Evolutionary conservation across 2,888 invertebrate genomes (phyloP), one percentile per base, ranked within the genome.

Genomic region (Leptinotarsa juncta): DNA sequence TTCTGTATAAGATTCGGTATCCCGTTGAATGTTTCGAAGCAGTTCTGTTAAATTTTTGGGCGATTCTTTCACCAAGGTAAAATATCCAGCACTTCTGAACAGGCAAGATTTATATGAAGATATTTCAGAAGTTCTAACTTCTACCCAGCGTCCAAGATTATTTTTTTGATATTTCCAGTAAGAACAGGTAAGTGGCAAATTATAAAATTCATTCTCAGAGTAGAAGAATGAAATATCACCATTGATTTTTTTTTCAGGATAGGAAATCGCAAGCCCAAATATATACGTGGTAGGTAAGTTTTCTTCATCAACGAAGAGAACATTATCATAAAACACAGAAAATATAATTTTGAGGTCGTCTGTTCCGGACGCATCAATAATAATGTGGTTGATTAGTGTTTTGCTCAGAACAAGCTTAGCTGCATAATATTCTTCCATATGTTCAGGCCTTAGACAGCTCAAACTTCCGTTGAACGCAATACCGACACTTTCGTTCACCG

Each of bases 41-140:
- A 48, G 20, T 48, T 69, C n/a, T 18, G 69, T 60, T n/a, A 69
- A 7, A 57, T 60, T 69, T 16, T 32, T 57, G 18, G 69, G 48
- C 10, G 4, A 20, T 14, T 49, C 14, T 15, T 42, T 23, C 7
- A 69, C 16, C 23, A 69, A 18, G 20, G 69, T 20, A 23, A 57
- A 69, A 57, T 69, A 69, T 48, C 49, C 57, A 32, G 7, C 48
- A 3, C 48, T 48, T 18, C 20, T 7, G 16, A 49, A 69, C 20
- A 14, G 4, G 48, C 69, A 69, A 20, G 26, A 23, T n/a, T 15
- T 42, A 60, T 69, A 48, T 16, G 42, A 7, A 7, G n/a, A 48
- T 16, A 15, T 14, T 4, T 57, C 10, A 7, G 4, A 18, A n/a
- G 42, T 69, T 20, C 16, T 20, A 7, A 23, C 20, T 57, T 18